These are phyloP conservation scores for Thereva nobilitata DNA, from an alignment of 2,888 invertebrate genomes.

Conservation along the genomic window DNA sequence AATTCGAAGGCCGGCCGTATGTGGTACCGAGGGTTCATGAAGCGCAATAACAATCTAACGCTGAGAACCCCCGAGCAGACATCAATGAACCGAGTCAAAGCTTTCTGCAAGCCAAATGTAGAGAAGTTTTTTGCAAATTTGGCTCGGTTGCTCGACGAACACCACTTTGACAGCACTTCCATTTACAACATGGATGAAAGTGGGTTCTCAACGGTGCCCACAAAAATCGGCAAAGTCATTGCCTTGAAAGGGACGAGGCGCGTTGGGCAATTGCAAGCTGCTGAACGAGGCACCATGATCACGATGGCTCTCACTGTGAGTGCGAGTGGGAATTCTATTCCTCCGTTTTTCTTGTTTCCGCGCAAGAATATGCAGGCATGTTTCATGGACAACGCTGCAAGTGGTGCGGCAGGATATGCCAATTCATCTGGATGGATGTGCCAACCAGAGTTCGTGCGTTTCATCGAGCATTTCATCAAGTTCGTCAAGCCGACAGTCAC, in stretches of 20 bases:
- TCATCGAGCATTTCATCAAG: slow-evolving; percentile 37
- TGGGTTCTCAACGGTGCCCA: slow-evolving; percentile 28
- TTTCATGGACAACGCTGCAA: slow-evolving; percentile 39
- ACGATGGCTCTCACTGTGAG: slow-evolving; percentile 28
- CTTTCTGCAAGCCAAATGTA: slow-evolving; percentile 35
- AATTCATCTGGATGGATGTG: slow-evolving; percentile 44
- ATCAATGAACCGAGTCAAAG: slow-evolving; percentile 47
- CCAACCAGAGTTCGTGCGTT: background rate
- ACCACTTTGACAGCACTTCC: background rate
- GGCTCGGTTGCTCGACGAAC: background rate
- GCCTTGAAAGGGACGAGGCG: slow-evolving; percentile 12
- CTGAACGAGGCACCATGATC: slow-evolving; percentile 32
- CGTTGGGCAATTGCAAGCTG: slow-evolving; percentile 25
- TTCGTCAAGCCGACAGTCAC: slow-evolving; percentile 31
- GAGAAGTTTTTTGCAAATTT: slow-evolving; percentile 31
- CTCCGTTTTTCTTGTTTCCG: slow-evolving; percentile 37
- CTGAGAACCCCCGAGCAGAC: slow-evolving; percentile 5
- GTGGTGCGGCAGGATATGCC: slow-evolving; percentile 4
- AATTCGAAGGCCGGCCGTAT: background rate
- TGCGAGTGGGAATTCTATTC: slow-evolving; percentile 25
- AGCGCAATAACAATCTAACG: background rate
- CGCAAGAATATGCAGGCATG: slow-evolving; percentile 35
- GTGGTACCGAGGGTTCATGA: slow-evolving; percentile 8
- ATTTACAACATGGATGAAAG: slow-evolving; percentile 38
- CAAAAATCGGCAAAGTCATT: slow-evolving; percentile 27